Base-by-base conservation (phyloP, 1,140 invertebrate genomes). In the Megalonaias nervosa region DNA sequence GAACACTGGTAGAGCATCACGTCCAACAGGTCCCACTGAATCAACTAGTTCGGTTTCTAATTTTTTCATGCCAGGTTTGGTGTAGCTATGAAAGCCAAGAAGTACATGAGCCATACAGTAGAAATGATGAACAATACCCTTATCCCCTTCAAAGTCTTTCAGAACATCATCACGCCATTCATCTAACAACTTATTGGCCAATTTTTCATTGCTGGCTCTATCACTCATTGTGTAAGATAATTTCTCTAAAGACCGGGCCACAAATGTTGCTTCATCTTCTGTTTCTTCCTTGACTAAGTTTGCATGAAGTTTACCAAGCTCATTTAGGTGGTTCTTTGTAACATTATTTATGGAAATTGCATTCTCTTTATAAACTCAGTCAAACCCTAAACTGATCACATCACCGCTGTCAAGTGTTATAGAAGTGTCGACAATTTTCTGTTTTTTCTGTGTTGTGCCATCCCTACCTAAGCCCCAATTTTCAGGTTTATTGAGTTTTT, bases 51-150 rank as follows among this genome's bases (percentile, higher is more conserved):
- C 5, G 38, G 31, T 23, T 67, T 74, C 65, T 19, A 21, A 4
- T 56, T 65, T 17, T 66, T 77, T 70, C 5, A 77, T 14, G 19
- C 31, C 62, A 2, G 21, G 12, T 58, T 15, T 13, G n/a, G 57
- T 26, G 26, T 26, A 26, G 26, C 26, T 26, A 26, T 26, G 26
- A 26, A 26, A 26, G 26, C 1, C 26, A n/a, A 77, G 69, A 11
- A 77, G 59, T 0, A 67, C 62, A 71, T 77, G 75, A 17, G 75
- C 75, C 75, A 77, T 77, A 55, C 75, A 77, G 26, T 77, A 66
- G 56, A 75, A 75, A 58, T 76, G 67, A 13, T 57, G 48, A 48
- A 76, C 74, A 23, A 23, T n/a, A 57, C 55, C 13, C 16, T 76
- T 17, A 21, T 64, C 73, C n/a, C 13, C 48, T 2, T 23, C 17